phyloP scores from a whole-genome alignment of 2,888 invertebrate genomes.

The Apocheima hispidaria region DNA sequence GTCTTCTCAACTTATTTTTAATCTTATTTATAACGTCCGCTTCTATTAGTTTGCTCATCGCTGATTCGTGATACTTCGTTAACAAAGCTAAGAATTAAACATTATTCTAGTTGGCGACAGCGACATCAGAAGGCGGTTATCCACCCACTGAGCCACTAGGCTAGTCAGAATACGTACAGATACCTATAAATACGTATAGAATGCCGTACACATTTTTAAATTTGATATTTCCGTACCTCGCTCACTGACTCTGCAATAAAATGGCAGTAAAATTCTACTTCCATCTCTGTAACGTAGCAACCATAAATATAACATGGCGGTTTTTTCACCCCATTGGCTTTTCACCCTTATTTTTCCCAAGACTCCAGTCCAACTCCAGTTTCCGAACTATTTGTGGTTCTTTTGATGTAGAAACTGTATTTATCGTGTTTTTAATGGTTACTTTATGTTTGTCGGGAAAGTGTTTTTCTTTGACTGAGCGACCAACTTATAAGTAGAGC shows the following conservation, averaged over 20 bases:
- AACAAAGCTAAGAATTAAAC: no score
- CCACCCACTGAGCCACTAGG: background rate
- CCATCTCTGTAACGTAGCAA: background rate
- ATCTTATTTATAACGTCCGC: no score
- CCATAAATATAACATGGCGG: background rate
- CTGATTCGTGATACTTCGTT: no score
- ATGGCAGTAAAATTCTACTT: no score
- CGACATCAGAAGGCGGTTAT: background rate
- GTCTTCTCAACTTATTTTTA: no score
- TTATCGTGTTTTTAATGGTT: background rate
- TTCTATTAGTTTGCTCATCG: no score
- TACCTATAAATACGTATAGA: no score
- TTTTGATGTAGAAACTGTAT: conserved; percentile 1
- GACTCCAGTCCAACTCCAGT: background rate
- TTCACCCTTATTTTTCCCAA: conserved; percentile 1
- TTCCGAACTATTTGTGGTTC: background rate
- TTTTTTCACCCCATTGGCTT: background rate
- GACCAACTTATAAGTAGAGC: background rate
- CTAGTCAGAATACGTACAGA: no score
- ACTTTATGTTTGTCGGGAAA: background rate
- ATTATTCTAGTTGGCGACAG: no score
- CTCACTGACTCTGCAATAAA: no score
- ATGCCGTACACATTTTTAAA: no score
- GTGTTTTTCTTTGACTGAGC: background rate
- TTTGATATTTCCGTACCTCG: no score